These are phyloP conservation scores for Tenthredo distinguenda DNA, from an alignment of 2,888 invertebrate species.

Conservation along the genomic window DNA sequence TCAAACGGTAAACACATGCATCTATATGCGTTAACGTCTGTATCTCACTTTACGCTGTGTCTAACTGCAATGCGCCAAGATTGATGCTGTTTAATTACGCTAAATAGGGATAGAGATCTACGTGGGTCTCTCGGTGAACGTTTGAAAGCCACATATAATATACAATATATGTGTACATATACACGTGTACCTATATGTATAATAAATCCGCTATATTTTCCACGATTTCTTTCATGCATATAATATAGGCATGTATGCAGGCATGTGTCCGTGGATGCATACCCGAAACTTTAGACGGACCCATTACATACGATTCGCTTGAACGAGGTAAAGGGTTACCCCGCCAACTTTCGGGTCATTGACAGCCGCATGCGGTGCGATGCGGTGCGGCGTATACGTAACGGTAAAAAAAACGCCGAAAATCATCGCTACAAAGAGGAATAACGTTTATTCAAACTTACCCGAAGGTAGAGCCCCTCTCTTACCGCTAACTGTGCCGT, in stretches of 20 bases:
- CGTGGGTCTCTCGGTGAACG: background rate
- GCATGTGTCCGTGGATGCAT: background rate
- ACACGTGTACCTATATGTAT: too few relatives aligned
- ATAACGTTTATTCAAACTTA: constrained; percentile 52
- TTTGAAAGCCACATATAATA: constrained; percentile 13
- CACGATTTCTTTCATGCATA: background rate
- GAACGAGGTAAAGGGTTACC: constrained; percentile 9
- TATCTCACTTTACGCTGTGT: background rate
- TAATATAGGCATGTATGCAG: background rate
- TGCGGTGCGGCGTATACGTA: constrained; percentile 70
- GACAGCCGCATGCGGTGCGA: constrained; percentile 65
- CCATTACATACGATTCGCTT: constrained; percentile 26
- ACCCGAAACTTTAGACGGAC: background rate
- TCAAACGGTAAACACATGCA: too few relatives aligned
- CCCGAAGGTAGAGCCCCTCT: background rate
- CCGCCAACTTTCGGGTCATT: constrained; percentile 67
- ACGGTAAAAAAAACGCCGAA: constrained; percentile 75
- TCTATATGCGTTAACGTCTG: too few relatives aligned
- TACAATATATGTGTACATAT: background rate
- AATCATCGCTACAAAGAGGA: constrained; percentile 58
- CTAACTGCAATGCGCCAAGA: constrained; percentile 37
- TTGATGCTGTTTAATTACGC: constrained; percentile 38
- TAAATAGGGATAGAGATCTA: background rate
- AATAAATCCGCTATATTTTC: background rate
- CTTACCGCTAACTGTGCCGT: background rate